Base-by-base conservation (phyloP, 2,797 vertebrate genomes). In the Coilia nasus region DNA sequence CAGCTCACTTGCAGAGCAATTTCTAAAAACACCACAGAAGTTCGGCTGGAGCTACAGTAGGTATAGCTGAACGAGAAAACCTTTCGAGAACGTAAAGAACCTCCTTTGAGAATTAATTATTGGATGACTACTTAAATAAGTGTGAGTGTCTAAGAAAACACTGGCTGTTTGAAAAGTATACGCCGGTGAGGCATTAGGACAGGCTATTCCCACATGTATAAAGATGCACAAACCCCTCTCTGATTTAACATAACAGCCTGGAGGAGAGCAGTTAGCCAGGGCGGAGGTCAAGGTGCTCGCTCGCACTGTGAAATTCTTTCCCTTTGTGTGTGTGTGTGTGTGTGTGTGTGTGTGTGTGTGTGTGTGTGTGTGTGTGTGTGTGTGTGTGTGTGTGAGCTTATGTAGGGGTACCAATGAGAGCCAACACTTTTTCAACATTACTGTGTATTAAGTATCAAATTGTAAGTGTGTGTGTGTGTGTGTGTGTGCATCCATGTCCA, bases 341-440 rank as follows among this genome's bases (percentile, higher is more conserved):
- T 78, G 31, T 75, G 15, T 19, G 67, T 75, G 67, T 78, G 71
- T 78, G 71, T 78, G 71, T 78, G 31, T 78, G 71, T 78, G 31
- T 78, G 64, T 71, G 25, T 71, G 64, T 71, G 64, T 71, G 64
- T 35, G 64, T 35, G 25, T 31, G 25, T 35, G 28, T 35, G 64
- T 35, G 28, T 28, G 62, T 64, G 62, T 64, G 62, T 54, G 50
- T 54, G 50, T 54, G 50, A 54, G 67, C 35, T 75, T 75, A 35
- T 75, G 67, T 41, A 75, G 67, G 67, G 67, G 28, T 75, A 31
- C 67, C 67, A 64, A 64, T 23, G 62, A 64, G 62, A 28, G 62
- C 23, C 23, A 75, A 75, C 67, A 78, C 31, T 78, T 78, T 78
- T 78, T 78, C 35, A 78, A n/a, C 71, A 78, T 78, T 78, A 78